Evolutionary conservation across 2,888 invertebrate genomes (phyloP).

Genomic region (Chaitophorus viminalis): DNA sequence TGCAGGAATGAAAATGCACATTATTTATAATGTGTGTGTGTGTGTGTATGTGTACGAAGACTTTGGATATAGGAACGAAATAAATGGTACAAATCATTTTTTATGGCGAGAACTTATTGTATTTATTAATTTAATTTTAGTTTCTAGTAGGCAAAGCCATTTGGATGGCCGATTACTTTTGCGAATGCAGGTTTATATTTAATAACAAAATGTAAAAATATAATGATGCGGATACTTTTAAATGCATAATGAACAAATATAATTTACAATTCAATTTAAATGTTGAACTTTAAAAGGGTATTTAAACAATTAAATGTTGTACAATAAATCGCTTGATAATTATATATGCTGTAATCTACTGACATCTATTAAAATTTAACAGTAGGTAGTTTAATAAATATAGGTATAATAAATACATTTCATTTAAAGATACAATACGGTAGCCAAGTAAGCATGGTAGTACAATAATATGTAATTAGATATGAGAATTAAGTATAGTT

Average conservation of each 20-base stretch:
- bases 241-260: neutral
- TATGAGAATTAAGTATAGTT: neutral
- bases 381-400: slow-evolving; percentile 11
- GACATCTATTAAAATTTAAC: slow-evolving; percentile 26
- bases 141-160: neutral
- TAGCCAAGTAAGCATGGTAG: neutral
- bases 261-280: neutral
- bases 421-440: neutral
- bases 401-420: neutral
- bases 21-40: no score
- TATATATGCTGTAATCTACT: neutral
- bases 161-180: neutral
- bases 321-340: slow-evolving; percentile 13
- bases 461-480: neutral
- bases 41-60: neutral
- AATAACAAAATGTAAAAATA: neutral
- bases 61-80: neutral
- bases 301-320: slow-evolving; percentile 19
- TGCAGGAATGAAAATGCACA: no score
- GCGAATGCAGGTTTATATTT: neutral
- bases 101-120: neutral
- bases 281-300: no score
- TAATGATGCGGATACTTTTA: neutral
- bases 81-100: neutral
- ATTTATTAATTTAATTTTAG: neutral